Percentiles rank a stretch among this genome's conserved stretches.
phyloP scores from a whole-genome alignment of 2,888 invertebrate genomes.

The Lamellibrachia columna region DNA sequence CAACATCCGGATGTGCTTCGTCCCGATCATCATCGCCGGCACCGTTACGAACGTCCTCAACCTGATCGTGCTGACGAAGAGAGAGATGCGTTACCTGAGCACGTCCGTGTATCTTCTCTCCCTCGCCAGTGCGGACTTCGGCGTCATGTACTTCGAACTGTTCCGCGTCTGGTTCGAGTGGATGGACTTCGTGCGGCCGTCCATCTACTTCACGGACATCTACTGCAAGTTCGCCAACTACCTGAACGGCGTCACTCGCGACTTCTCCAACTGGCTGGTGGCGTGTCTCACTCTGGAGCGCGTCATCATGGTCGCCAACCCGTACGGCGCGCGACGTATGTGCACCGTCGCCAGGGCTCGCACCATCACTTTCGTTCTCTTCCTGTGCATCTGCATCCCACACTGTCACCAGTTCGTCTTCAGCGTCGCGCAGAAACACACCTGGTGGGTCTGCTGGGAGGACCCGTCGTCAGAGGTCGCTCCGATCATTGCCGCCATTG shows the following conservation, averaged over 20 bases:
- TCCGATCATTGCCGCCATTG: slow-evolving; percentile 24
- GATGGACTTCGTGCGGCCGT: slow-evolving; percentile 33
- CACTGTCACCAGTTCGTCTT: slow-evolving; percentile 33
- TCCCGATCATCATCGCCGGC: slow-evolving; percentile 37
- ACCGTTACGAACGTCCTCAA: slow-evolving; percentile 40
- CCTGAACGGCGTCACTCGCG: slow-evolving; percentile 35
- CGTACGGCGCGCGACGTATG: slow-evolving; percentile 32
- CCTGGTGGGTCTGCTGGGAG: slow-evolving; percentile 36
- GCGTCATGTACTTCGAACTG: slow-evolving; percentile 41
- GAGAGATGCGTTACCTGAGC: slow-evolving; percentile 37
- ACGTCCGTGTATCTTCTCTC: slow-evolving; percentile 38
- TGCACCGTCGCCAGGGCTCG: slow-evolving; percentile 36
- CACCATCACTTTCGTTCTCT: slow-evolving; percentile 24
- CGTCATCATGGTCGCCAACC: slow-evolving; percentile 35
- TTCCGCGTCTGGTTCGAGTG: slow-evolving; percentile 42
- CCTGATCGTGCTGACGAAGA: slow-evolving; percentile 34
- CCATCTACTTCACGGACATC: slow-evolving; percentile 34
- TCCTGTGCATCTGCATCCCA: slow-evolving; percentile 25
- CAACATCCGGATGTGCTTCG: slow-evolving; percentile 36
- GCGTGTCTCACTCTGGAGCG: slow-evolving; percentile 39
- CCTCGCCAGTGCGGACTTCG: slow-evolving; percentile 38
- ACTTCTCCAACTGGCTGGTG: slow-evolving; percentile 41
- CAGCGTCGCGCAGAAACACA: slow-evolving; percentile 28
- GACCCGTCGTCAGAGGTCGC: neutral
- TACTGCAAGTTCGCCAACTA: slow-evolving; percentile 41